These are phyloP conservation scores for Diplosoma virens DNA, from an alignment of 23 tunicate species.

Conservation along the genomic window DNA sequence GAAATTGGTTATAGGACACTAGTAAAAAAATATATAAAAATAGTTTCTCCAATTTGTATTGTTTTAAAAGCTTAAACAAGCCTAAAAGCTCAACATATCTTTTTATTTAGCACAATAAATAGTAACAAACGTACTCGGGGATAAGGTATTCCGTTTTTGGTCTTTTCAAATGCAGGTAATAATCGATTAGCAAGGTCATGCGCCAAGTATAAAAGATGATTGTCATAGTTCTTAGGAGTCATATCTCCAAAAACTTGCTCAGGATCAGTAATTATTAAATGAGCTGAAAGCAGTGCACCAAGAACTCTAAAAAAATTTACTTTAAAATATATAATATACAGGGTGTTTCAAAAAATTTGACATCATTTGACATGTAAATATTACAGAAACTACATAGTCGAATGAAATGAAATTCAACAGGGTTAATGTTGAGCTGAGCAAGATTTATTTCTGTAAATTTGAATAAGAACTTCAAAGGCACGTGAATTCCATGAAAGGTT, in stretches of 20 bases:
- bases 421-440: too few species aligned
- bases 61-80: too few species aligned
- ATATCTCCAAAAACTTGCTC: conserved; percentile 85
- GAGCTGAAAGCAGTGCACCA: conserved; percentile 87
- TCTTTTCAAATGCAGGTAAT: conserved; percentile 78
- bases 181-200: conserved; percentile 90
- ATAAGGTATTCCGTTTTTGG: conserved; percentile 79
- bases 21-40: too few species aligned
- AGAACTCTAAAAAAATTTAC: conserved; percentile 50
- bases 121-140: conserved; percentile 56
- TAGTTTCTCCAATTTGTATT: too few species aligned
- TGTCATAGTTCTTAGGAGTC: conserved; percentile 56
- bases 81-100: background rate
- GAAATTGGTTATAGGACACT: too few species aligned
- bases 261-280: conserved; percentile 71
- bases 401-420: too few species aligned
- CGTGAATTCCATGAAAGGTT: too few species aligned
- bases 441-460: too few species aligned
- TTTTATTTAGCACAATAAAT: background rate
- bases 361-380: too few species aligned
- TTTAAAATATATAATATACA: background rate
- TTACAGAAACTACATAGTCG: too few species aligned
- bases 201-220: conserved; percentile 65
- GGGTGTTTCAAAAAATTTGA: too few species aligned
- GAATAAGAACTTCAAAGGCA: too few species aligned